These are phyloP conservation scores for Anthophora plumipes DNA, from an alignment of 2,888 invertebrate species.

Conservation along the genomic window DNA sequence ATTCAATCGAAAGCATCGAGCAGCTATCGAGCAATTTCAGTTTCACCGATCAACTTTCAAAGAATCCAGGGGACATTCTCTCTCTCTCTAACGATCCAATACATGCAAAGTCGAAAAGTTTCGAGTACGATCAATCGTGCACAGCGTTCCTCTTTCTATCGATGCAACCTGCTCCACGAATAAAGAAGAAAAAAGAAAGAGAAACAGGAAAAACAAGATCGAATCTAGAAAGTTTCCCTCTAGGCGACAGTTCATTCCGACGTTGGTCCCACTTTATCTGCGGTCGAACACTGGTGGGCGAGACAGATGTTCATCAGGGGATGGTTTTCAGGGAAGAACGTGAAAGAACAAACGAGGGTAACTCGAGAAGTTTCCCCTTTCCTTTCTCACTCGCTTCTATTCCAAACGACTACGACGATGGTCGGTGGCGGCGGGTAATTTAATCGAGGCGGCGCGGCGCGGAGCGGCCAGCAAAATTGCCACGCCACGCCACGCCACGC, in stretches of 20 bases:
- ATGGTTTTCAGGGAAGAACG: constrained; percentile 9
- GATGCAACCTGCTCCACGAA: neutral
- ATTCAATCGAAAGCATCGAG: too few species aligned
- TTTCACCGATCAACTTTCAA: too few species aligned
- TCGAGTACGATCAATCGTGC: neutral
- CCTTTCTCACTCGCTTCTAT: neutral
- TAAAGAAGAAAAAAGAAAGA: too few species aligned
- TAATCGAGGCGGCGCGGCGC: constrained; percentile 70
- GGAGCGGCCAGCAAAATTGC: constrained; percentile 73
- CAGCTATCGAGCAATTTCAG: too few species aligned
- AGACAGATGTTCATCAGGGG: constrained; percentile 26
- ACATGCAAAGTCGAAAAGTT: neutral
- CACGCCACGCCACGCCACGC: constrained; percentile 72
- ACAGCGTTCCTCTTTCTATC: neutral
- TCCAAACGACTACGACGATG: neutral
- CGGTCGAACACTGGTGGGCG: constrained; percentile 9
- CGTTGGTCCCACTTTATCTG: neutral
- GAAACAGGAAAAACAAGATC: neutral
- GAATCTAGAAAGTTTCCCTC: neutral
- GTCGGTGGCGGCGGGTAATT: constrained; percentile 71
- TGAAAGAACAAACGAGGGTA: constrained; percentile 49
- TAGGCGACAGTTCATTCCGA: neutral
- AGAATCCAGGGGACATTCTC: too few species aligned
- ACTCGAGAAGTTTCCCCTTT: constrained; percentile 25
- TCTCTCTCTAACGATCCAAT: neutral